Evolutionary conservation across 2,113 vertebrate species (phyloP).

Genomic region (Crypturellus undulatus): DNA sequence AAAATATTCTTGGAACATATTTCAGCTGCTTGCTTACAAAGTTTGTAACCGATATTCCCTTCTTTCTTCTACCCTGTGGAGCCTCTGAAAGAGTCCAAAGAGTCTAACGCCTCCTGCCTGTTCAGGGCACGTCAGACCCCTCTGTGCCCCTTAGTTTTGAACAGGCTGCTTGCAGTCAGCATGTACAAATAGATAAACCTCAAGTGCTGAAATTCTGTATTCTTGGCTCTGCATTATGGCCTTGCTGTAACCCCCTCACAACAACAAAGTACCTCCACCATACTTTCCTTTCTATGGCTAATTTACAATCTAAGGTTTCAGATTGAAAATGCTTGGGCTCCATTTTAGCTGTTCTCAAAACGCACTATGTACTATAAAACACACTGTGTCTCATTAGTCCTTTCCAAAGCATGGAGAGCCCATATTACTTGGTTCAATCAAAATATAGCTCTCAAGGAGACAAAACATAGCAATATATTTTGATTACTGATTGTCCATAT

Average conservation of each 20-base stretch:
- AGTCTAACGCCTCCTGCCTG: constrained; percentile 2
- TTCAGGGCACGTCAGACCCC: constrained; percentile 40
- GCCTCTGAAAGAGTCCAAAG: constrained; percentile 34
- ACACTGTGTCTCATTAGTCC: not conserved
- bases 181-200: constrained; percentile 42
- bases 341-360: not conserved
- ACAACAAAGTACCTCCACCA: not conserved
- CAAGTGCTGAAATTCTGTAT: constrained; percentile 30
- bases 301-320: not conserved
- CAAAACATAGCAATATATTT: not conserved
- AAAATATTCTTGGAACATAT: constrained; percentile 62
- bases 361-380: not conserved
- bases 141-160: constrained; percentile 27
- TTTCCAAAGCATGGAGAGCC: not conserved
- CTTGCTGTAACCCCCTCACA: not conserved
- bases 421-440: not conserved
- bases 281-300: not conserved
- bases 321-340: not conserved
- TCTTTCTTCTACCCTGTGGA: constrained; percentile 7
- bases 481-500: not conserved
- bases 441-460: not conserved
- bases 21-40: constrained; percentile 60
- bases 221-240: not conserved
- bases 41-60: constrained; percentile 52
- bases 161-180: constrained; percentile 4